Conservation (phyloP, 1,140 invertebrate species). For the Akabosia matsudoensis region DNA sequence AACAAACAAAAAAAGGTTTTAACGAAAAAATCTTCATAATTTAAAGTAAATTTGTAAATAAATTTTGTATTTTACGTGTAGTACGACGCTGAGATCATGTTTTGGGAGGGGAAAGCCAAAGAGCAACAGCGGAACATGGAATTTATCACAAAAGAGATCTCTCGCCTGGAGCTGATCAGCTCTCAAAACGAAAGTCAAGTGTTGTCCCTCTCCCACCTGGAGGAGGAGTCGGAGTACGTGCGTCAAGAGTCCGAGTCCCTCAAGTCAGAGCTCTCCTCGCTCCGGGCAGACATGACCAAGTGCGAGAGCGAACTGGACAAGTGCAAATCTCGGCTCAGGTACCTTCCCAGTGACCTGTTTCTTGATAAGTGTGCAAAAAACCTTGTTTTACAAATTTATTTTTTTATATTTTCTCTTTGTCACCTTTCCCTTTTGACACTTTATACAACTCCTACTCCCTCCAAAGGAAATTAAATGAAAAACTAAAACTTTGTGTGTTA, state of each 20-base stretch:
- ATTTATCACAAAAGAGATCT: conserved; percentile 74
- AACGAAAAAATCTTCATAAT: neutral
- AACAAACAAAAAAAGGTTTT: neutral
- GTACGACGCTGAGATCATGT: conserved; percentile 84
- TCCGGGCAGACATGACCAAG: conserved; percentile 77
- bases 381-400: neutral
- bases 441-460: too few species aligned
- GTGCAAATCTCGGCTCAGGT: conserved; percentile 74
- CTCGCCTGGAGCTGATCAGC: conserved; percentile 66
- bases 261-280: conserved; percentile 75
- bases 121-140: conserved; percentile 81
- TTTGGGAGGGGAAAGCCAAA: conserved; percentile 79
- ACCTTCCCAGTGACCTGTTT: neutral
- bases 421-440: too few species aligned
- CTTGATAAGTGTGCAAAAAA: neutral
- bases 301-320: conserved; percentile 82
- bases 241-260: conserved; percentile 80
- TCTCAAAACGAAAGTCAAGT: conserved; percentile 44
- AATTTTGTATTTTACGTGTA: conserved; percentile 52
- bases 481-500: neutral
- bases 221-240: conserved; percentile 83
- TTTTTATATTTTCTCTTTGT: conserved; percentile 2
- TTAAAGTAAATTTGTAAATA: neutral
- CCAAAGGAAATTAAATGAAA: too few species aligned
- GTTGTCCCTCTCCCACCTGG: conserved; percentile 66